A percentile compares a stretch with the other conserved stretches of the same genome.
Conservation (phyloP, 2,113 vertebrate species). For the Equus quagga region DNA sequence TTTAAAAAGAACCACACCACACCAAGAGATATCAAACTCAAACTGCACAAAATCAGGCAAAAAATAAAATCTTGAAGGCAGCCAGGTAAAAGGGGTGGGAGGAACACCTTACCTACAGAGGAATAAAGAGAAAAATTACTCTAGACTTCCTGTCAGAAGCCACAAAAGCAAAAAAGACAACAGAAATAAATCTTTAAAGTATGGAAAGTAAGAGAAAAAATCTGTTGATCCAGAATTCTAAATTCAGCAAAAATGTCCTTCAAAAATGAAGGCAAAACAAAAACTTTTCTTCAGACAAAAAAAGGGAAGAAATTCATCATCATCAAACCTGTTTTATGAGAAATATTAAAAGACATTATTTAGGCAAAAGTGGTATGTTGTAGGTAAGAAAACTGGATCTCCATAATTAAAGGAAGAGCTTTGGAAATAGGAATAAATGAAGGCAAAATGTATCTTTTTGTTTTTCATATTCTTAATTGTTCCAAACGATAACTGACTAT, state of each 20-base stretch:
- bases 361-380: neutral
- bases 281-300: neutral
- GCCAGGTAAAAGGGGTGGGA: neutral
- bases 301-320: neutral
- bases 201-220: neutral
- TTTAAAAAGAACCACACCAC: neutral
- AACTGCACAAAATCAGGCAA: conserved; percentile 10
- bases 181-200: neutral
- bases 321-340: neutral
- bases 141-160: neutral
- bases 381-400: neutral
- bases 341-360: conserved; percentile 15
- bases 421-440: neutral
- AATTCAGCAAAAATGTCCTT: neutral
- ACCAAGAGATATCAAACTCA: neutral
- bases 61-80: conserved; percentile 34
- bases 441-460: neutral
- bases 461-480: neutral
- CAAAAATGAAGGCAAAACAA: neutral
- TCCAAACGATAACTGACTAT: neutral
- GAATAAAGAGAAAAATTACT: conserved; percentile 45
- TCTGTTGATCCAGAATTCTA: neutral
- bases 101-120: neutral
- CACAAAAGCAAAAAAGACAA: neutral
- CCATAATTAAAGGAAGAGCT: neutral